These are phyloP conservation scores for Ammospiza nelsoni DNA, from an alignment of 2,113 vertebrate genomes.

Conservation along the genomic window DNA sequence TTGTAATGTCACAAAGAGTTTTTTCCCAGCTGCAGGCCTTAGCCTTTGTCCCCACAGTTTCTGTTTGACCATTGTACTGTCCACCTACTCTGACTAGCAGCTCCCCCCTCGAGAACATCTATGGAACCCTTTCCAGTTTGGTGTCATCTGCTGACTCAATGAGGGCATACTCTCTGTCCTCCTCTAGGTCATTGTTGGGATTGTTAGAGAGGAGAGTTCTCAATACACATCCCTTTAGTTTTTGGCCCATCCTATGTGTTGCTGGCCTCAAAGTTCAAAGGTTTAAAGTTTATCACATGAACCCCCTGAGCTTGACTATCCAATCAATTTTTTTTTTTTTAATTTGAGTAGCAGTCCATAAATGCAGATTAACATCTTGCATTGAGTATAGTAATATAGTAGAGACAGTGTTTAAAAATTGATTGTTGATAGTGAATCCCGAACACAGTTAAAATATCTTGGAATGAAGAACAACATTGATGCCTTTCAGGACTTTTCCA, in stretches of 20 bases:
- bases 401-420: neutral
- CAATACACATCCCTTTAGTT: neutral
- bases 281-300: neutral
- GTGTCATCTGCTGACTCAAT: neutral
- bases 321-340: neutral
- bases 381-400: neutral
- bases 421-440: neutral
- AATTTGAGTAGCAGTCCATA: neutral
- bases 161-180: neutral
- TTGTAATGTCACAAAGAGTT: neutral
- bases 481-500: neutral
- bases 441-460: neutral
- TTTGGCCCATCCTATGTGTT: neutral
- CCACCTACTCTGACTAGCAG: neutral
- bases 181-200: neutral
- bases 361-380: neutral
- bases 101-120: neutral
- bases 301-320: neutral
- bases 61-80: neutral
- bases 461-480: neutral
- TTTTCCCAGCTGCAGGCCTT: neutral
- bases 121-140: fast-evolving
- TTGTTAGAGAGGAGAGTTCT: neutral
- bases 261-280: neutral
- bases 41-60: neutral